Base-by-base conservation (phyloP, 2,113 vertebrate species). In the Corythornis vintsioides region DNA sequence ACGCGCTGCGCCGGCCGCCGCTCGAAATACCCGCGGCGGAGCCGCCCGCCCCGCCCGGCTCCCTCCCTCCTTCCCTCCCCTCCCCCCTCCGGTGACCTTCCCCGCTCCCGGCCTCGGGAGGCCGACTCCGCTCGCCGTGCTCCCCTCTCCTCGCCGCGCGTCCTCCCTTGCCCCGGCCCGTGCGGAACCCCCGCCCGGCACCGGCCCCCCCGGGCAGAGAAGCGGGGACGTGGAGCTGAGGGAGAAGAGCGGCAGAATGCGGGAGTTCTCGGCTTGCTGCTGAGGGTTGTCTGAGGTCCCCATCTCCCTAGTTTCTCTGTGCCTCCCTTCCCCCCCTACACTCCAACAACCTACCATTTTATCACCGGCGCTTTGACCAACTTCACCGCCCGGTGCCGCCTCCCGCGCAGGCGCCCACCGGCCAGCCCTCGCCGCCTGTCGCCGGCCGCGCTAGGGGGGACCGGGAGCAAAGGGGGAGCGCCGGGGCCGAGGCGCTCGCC, bases 11-110 rank as follows among this genome's bases (percentile, higher is more conserved):
- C 89, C 86, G 40, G 84, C 65, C 59, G 19, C 93, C 97, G 97
- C 97, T 97, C 97, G 95, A 98, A 98, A 98, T 97, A 98, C 98
- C 98, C 97, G 96, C 97, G 70, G 79, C 81, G 15, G 21, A 22
- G 22, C 40, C 57, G 18, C 26, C 35, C 59, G 48, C 29, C 38
- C 52, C 47, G 10, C 38, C 38, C 38, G 9, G 38, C 38, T 10
- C 38, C 38, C 38, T 38, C 35, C 48, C 43, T 47, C 45, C 45
- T 47, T 19, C 45, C 45, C 47, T 48, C 26, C 45, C 50, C 57
- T 48, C 22, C 59, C 69, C 70, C 60, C 66, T 85, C 78, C 66
- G 28, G 55, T 92, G 82, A 90, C 92, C 88, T 78, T 88, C 66
- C 73, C 60, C 15, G 52, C 40, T 70, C 18, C 73, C 16, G 24